Base-by-base conservation (phyloP, 2,113 vertebrate species). In the Atractosteus spatula region DNA sequence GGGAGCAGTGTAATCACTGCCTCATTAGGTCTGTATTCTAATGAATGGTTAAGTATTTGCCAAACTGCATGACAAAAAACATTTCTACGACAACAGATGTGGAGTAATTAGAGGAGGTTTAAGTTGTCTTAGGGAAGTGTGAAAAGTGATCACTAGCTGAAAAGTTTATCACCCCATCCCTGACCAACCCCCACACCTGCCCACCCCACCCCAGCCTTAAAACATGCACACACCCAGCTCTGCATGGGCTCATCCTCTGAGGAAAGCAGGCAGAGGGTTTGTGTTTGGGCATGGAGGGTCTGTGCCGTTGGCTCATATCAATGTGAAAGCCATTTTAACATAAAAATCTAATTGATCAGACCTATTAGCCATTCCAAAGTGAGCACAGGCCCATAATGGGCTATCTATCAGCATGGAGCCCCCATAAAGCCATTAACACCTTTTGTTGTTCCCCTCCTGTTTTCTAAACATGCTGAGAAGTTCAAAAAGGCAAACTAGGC, bases 401-500 rank as follows among this genome's bases (percentile, higher is more conserved):
- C 91, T 92, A 92, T 94, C 91, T 95, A 93, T 95, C 94, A 95
- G 95, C 93, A 91, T 91, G 94, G 90, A 83, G 89, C 91, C 90
- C 87, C 89, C 91, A 93, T 95, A 95, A 94, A 96, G 91, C 94
- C 90, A 94, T 98, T 98, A 97, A 94, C 95, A 95, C 94, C 94
- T 96, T 96, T 97, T 95, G 95, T 97, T 95, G 91, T 92, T 82
- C 86, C 83, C 90, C 89, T 90, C 87, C 79, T 85, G 87, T 86
- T 90, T 83, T 92, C 87, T 79, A 83, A 93, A 94, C 88, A 87
- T 90, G 91, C 93, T 86, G 89, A 88, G 91, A 92, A 92, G 91
- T 90, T 93, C 90, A 93, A 92, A 93, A 89, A 94, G 91, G 85
- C 90, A 88, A 92, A 88, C 83, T 83, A 90, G 87, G 79, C 89